Evolutionary conservation across 2,797 vertebrate species (phyloP).

Genomic region (Spinus olivaceus): DNA sequence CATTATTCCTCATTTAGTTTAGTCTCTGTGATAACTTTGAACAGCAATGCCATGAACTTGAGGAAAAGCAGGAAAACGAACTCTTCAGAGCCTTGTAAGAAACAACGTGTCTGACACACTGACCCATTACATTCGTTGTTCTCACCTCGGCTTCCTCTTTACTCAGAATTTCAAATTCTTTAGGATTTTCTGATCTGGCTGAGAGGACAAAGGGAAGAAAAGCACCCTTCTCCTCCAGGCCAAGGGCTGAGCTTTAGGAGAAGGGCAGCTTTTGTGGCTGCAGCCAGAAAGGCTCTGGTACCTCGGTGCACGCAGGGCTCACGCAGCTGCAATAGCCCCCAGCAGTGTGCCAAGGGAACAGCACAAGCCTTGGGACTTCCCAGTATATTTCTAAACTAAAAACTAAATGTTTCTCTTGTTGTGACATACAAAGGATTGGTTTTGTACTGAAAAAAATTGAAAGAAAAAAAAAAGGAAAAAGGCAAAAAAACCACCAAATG

Average conservation of each 20-base stretch:
- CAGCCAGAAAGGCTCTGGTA: not conserved
- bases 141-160: not conserved
- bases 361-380: not conserved
- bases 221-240: not conserved
- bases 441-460: not conserved
- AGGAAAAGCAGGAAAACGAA: not conserved
- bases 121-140: not conserved
- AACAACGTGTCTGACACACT: not conserved
- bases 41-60: not conserved
- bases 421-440: not conserved
- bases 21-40: not conserved
- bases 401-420: not conserved
- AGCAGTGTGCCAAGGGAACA: not conserved
- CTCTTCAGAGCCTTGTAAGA: not conserved
- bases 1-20: not conserved
- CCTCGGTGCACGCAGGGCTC: not conserved
- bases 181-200: not conserved
- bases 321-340: not conserved
- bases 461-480: rapidly evolving
- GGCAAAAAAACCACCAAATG: not conserved
- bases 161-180: not conserved
- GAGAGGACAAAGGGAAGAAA: not conserved
- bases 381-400: not conserved
- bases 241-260: not conserved
- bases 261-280: not conserved